A percentile compares a stretch with the other conserved stretches of the same genome.
phyloP scores from a whole-genome alignment of 2,113 vertebrate species.

The Budorcas taxicolor region DNA sequence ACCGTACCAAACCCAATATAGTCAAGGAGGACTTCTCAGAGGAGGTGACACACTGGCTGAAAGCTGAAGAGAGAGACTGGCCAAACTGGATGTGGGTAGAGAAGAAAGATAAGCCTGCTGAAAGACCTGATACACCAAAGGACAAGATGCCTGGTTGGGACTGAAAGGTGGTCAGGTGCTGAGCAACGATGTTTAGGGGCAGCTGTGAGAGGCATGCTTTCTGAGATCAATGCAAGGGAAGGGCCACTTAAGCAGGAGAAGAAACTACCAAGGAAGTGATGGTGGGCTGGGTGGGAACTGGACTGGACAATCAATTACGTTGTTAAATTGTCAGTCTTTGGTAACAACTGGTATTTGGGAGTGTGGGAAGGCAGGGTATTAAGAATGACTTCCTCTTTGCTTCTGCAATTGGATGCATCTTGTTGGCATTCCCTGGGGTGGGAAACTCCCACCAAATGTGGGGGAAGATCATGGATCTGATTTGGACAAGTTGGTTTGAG shows the following conservation, averaged over 20 bases:
- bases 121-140: background rate
- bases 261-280: background rate
- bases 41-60: background rate
- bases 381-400: background rate
- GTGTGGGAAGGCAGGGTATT: background rate
- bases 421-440: background rate
- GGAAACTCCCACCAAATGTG: background rate
- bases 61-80: background rate
- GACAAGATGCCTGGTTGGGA: rapidly evolving
- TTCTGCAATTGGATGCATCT: background rate
- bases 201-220: background rate
- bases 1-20: background rate
- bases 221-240: background rate
- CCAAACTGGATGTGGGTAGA: background rate
- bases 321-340: background rate
- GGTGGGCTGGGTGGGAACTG: background rate
- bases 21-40: background rate
- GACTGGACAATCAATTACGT: background rate
- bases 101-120: background rate
- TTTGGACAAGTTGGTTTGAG: background rate
- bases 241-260: background rate
- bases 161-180: background rate
- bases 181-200: background rate
- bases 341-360: background rate
- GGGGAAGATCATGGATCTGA: background rate